Percentiles rank a stretch among this genome's conserved stretches.
Conservation (phyloP, 2,888 invertebrate genomes). For the Mayetiola destructor region DNA sequence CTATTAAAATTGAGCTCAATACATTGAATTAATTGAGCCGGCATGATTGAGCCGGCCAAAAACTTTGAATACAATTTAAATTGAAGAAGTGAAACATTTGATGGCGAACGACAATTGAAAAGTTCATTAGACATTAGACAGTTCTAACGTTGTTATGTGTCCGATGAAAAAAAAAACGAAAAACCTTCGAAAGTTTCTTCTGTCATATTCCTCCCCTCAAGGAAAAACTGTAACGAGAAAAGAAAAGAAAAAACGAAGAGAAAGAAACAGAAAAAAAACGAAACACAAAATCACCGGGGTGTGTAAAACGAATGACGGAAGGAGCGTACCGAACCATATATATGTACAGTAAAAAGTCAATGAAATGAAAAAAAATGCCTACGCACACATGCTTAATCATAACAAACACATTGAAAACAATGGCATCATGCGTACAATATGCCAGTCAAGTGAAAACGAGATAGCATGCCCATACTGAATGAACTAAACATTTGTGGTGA, state of each 20-base stretch:
- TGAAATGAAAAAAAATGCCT: neutral
- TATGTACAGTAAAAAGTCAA: slow-evolving; percentile 8
- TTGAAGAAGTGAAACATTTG: too few relatives aligned
- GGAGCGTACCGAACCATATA: neutral
- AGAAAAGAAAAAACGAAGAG: neutral
- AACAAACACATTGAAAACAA: neutral
- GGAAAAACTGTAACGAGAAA: neutral
- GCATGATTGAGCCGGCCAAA: too few relatives aligned
- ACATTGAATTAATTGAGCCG: too few relatives aligned
- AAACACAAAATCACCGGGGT: slow-evolving; percentile 3
- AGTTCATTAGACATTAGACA: too few relatives aligned
- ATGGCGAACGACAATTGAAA: too few relatives aligned
- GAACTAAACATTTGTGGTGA: slow-evolving; percentile 3
- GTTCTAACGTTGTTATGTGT: too few relatives aligned
- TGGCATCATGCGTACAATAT: slow-evolving; percentile 4
- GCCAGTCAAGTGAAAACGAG: neutral
- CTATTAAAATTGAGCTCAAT: too few relatives aligned
- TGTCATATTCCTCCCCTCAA: too few relatives aligned
- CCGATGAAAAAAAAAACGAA: neutral
- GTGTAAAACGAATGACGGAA: slow-evolving; percentile 5
- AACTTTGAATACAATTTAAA: too few relatives aligned
- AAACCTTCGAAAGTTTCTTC: neutral
- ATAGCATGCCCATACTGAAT: neutral
- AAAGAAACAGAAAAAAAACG: neutral
- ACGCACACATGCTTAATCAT: neutral